phyloP scores from a whole-genome alignment of 35 echinoderm and acorn worm species.

The Holothuria glaberrima region DNA sequence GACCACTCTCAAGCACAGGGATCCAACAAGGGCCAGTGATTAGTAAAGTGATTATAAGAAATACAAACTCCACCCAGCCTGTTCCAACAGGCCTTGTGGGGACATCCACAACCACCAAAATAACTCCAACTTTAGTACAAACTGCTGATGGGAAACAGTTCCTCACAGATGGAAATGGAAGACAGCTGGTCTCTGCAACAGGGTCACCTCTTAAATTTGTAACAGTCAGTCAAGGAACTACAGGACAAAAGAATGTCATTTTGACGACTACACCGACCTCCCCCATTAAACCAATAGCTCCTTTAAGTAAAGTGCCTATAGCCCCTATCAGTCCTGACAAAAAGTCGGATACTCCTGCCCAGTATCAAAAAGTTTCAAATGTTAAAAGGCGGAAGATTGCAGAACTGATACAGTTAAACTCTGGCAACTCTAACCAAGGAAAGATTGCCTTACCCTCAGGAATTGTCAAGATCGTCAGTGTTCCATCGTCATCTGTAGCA shows the following conservation, averaged over 20 bases:
- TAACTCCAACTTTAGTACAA: constrained; percentile 48
- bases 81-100: constrained; percentile 46
- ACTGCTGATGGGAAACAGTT: constrained; percentile 70
- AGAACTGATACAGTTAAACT: constrained; percentile 46
- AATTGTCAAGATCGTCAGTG: constrained; percentile 48
- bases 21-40: constrained; percentile 57
- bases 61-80: constrained; percentile 66
- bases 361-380: constrained; percentile 27
- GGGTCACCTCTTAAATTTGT: constrained; percentile 95
- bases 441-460: constrained; percentile 46
- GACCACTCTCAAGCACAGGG: constrained; percentile 51
- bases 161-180: constrained; percentile 63
- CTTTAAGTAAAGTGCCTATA: constrained; percentile 61
- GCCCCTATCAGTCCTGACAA: constrained; percentile 71
- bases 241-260: constrained; percentile 69
- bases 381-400: constrained; percentile 34
- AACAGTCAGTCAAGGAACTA: constrained; percentile 74
- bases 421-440: constrained; percentile 34
- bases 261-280: constrained; percentile 58
- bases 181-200: constrained; percentile 41
- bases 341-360: constrained; percentile 12
- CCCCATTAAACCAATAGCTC: constrained; percentile 72
- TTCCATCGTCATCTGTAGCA: constrained; percentile 4
- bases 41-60: constrained; percentile 93
- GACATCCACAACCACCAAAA: constrained; percentile 49